Percentiles rank a stretch among this genome's conserved stretches.
Conservation (phyloP, 2,797 vertebrate species). For the Spinus olivaceus region DNA sequence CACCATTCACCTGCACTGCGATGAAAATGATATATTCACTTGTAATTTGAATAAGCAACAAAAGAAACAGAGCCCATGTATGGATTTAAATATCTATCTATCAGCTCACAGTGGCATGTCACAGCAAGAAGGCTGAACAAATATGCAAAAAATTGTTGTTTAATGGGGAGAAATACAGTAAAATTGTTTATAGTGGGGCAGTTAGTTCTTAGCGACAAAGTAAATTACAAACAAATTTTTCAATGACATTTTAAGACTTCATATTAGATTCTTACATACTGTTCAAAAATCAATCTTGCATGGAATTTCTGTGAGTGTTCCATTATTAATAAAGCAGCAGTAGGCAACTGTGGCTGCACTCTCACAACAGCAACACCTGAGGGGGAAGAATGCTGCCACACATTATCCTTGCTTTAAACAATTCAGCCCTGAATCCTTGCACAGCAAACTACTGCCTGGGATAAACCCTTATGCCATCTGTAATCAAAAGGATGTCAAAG, state of each 20-base stretch:
- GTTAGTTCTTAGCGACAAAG: slow-evolving; percentile 57
- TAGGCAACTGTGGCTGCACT: slow-evolving; percentile 43
- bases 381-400: slow-evolving; percentile 1
- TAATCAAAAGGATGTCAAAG: not conserved
- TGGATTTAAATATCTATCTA: slow-evolving; percentile 65
- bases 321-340: slow-evolving; percentile 76
- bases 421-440: not conserved
- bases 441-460: not conserved
- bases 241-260: slow-evolving; percentile 75
- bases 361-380: slow-evolving; percentile 39
- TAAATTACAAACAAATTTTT: slow-evolving; percentile 77
- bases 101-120: slow-evolving; percentile 62
- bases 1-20: slow-evolving; percentile 46
- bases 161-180: slow-evolving; percentile 68
- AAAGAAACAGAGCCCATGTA: slow-evolving; percentile 47
- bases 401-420: not conserved
- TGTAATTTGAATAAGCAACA: slow-evolving; percentile 50
- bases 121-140: slow-evolving; percentile 68
- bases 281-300: slow-evolving; percentile 77
- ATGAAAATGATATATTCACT: slow-evolving; percentile 50
- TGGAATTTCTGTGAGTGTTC: slow-evolving; percentile 72
- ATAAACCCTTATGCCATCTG: not conserved
- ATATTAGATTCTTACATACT: slow-evolving; percentile 70
- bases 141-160: slow-evolving; percentile 69
- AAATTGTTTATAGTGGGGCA: slow-evolving; percentile 68